Conservation (phyloP, 2,113 vertebrate species). For the Sorex fumeus region DNA sequence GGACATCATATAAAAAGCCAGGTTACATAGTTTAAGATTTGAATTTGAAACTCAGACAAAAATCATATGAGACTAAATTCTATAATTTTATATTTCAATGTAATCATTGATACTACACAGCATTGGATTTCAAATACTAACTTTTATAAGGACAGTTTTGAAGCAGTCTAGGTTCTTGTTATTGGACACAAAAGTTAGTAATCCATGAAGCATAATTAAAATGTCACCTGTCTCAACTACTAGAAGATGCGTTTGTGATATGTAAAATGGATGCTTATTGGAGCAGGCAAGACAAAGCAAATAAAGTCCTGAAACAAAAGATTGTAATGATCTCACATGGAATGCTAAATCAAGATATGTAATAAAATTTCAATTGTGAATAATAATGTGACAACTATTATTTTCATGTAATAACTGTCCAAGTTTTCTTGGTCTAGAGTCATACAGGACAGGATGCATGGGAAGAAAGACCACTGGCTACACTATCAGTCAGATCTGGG, state of each 20-base stretch:
- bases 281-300: not conserved
- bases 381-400: constrained; percentile 44
- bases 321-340: constrained; percentile 22
- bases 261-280: not conserved
- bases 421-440: not conserved
- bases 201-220: constrained; percentile 33
- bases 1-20: constrained; percentile 2
- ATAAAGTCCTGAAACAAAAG: constrained; percentile 35
- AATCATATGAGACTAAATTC: not conserved
- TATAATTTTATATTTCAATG: constrained; percentile 31
- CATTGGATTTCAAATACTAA: constrained; percentile 14
- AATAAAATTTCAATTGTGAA: constrained; percentile 47
- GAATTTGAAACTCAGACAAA: not conserved
- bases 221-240: not conserved
- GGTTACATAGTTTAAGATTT: not conserved
- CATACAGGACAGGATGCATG: not conserved
- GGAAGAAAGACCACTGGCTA: not conserved
- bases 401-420: not conserved
- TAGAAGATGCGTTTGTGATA: not conserved
- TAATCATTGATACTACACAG: not conserved
- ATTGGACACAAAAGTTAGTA: constrained; percentile 45
- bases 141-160: not conserved
- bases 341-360: not conserved
- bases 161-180: constrained; percentile 32
- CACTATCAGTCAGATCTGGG: not conserved